Base-by-base conservation (phyloP, 2,888 invertebrate genomes). In the Exephanes ischioxanthus region DNA sequence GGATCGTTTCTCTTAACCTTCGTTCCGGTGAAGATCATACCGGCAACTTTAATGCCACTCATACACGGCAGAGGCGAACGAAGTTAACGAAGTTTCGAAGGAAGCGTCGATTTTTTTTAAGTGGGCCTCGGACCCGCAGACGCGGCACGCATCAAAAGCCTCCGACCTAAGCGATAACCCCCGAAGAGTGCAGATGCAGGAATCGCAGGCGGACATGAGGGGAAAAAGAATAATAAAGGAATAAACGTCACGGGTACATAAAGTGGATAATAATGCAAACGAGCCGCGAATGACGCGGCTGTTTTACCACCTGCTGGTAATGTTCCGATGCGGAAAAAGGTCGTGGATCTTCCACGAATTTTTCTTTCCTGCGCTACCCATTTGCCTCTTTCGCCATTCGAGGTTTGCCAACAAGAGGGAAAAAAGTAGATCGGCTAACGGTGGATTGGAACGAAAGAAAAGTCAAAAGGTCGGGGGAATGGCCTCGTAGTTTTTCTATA, bases 111-210 rank as follows among this genome's bases (percentile, higher is more conserved):
- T 63, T 37, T 79, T 51, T 37, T 66, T 72, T 73, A 37, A 80
- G 48, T 22, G 58, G 61, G 22, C 58, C 26, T 9, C 58, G 14
- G 58, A 11, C 58, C 58, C 58, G 26, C 22, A 26, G 58, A 58
- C 26, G 58, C 58, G 58, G 58, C 14, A 22, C 22, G 3, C 45
- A 68, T 68, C 68, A 68, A 68, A 68, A 68, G 30, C 45, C 4
- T 45, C 67, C 22, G 79, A 81, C 78, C 70, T 80, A 19, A 78
- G 75, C 85, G 85, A 85, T 85, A 75, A 79, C 70, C 66, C 61
- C 78, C 3, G 30, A 45, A 37, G 58, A 53, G 58, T 66, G 77
- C 81, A 75, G 75, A 85, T 82, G 70, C 53, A 70, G 37, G 63
- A 70, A 76, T 70, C 22, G 58, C 58, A 58, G 22, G 26, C 58